A percentile compares a stretch with the other conserved stretches of the same genome.
These are phyloP conservation scores for Armadillidium nasatum DNA, from an alignment of 1,140 invertebrate species.

Conservation along the genomic window DNA sequence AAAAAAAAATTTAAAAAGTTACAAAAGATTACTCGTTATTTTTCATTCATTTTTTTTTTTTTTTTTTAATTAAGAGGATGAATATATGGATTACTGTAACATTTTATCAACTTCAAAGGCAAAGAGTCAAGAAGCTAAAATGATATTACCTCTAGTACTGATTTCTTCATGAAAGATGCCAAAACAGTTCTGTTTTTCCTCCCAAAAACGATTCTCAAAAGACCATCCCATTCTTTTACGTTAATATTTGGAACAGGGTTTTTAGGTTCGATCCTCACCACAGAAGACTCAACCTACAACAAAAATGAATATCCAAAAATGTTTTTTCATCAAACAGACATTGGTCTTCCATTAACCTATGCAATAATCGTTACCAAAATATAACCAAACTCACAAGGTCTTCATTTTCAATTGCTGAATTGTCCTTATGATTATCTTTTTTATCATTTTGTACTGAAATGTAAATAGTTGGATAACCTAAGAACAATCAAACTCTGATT, in stretches of 20 bases:
- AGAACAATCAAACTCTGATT: no score
- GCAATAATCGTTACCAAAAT: no score
- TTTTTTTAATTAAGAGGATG: neutral
- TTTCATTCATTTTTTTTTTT: neutral
- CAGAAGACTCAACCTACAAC: conserved; percentile 77
- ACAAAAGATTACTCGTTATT: neutral
- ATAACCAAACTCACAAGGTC: no score
- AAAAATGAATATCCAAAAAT: neutral
- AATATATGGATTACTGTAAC: neutral
- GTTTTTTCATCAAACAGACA: neutral
- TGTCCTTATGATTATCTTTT: no score
- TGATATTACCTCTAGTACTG: conserved; percentile 54
- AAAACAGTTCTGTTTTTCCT: conserved; percentile 91
- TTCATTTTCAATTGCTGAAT: no score
- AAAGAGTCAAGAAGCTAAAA: no score
- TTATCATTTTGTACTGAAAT: no score
- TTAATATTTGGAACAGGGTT: conserved; percentile 95
- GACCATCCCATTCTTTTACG: conserved; percentile 95
- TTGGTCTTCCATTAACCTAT: neutral
- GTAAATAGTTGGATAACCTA: no score
- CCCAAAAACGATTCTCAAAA: conserved; percentile 88
- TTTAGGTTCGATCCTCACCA: conserved; percentile 91
- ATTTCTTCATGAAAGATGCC: conserved; percentile 76
- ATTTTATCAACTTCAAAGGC: no score
- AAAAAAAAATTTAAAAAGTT: neutral